Evolutionary conservation across 2,113 vertebrate genomes (phyloP).

Genomic region (Globicephala melas): DNA sequence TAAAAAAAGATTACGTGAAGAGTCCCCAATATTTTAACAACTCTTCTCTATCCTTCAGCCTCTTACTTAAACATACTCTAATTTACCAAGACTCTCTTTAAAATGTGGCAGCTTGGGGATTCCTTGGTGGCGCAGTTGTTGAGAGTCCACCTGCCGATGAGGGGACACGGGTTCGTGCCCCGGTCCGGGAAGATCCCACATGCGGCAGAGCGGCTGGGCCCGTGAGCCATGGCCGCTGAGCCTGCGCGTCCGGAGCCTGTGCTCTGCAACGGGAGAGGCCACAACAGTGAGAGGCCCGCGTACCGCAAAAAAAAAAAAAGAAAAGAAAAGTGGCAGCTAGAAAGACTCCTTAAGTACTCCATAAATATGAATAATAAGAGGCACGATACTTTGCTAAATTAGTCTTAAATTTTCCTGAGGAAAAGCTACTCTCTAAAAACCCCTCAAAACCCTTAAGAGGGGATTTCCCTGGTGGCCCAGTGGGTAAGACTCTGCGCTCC

Average conservation of each 20-base stretch:
- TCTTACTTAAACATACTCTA: background rate
- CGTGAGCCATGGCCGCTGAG: too few species aligned
- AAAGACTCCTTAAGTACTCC: background rate
- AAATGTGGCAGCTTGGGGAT: background rate
- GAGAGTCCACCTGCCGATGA: too few species aligned
- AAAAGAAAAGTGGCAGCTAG: background rate
- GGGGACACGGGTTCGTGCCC: too few species aligned
- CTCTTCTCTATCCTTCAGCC: background rate
- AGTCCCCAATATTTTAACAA: background rate
- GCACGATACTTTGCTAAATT: background rate
- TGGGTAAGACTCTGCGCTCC: too few species aligned
- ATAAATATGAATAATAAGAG: background rate
- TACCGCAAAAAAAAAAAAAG: background rate
- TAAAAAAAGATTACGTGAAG: background rate
- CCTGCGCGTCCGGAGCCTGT: too few species aligned
- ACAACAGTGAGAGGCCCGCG: too few species aligned
- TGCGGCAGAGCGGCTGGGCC: too few species aligned
- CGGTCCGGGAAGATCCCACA: too few species aligned
- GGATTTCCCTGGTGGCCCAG: too few species aligned
- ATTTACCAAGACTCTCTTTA: background rate
- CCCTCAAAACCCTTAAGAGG: background rate
- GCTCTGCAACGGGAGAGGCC: too few species aligned
- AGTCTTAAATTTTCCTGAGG: background rate
- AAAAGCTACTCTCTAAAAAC: background rate
- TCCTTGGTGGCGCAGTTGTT: too few species aligned